Conservation (phyloP, 92 coral and sea anemone species). For the Zoanthus gigantus region DNA sequence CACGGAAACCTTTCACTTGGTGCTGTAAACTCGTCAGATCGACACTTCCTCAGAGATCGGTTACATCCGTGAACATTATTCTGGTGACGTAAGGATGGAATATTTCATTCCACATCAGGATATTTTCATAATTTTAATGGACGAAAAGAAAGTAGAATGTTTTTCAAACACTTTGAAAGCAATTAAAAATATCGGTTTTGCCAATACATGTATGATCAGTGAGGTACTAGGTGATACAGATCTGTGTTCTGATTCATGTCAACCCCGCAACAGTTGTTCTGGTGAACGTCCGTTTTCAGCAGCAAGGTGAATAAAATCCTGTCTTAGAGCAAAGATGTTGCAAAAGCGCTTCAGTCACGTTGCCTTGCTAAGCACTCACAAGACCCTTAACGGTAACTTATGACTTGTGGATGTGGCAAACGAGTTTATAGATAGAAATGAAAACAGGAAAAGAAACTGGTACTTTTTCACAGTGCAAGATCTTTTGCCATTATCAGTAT, state of each 20-base stretch:
- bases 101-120: too few species aligned
- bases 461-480: not conserved
- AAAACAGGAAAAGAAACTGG: constrained; percentile 48
- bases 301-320: not conserved
- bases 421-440: constrained; percentile 40
- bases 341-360: too few species aligned
- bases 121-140: too few species aligned
- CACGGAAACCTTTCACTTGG: too few species aligned
- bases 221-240: constrained; percentile 25
- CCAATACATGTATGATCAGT: constrained; percentile 32
- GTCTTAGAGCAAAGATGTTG: too few species aligned
- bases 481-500: not conserved
- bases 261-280: constrained; percentile 62
- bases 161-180: not conserved
- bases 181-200: not conserved
- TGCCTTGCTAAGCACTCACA: not conserved
- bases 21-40: too few species aligned
- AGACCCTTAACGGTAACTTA: constrained; percentile 12
- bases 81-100: too few species aligned
- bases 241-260: constrained; percentile 64
- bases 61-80: too few species aligned
- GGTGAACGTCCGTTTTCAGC: constrained; percentile 66
- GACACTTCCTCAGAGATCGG: too few species aligned
- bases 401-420: too few species aligned
- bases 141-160: too few species aligned